A percentile compares a stretch with the other conserved stretches of the same genome.
phyloP scores from a whole-genome alignment of 2,888 invertebrate species.

The Rotaria socialis region DNA sequence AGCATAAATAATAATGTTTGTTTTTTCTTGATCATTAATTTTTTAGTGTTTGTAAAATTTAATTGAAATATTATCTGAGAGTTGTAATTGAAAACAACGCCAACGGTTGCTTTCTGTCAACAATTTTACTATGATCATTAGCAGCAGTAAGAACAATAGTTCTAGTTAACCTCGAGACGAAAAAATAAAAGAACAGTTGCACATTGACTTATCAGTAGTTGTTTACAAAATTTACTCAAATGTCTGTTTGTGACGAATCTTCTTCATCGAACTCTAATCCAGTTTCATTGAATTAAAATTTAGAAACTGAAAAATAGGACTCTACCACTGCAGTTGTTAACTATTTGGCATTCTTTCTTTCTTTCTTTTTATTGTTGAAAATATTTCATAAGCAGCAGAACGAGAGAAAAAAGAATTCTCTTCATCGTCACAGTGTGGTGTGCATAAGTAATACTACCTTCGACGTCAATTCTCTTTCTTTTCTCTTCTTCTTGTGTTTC shows the following conservation, averaged over 20 bases:
- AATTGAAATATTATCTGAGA: not conserved
- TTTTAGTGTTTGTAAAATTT: not conserved
- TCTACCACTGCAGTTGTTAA: not conserved
- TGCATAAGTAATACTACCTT: slow-evolving; percentile 14
- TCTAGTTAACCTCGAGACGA: not conserved
- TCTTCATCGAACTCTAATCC: not conserved
- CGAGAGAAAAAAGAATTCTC: not conserved
- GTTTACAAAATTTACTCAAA: not conserved
- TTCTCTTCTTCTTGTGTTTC: not conserved
- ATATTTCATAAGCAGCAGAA: not conserved
- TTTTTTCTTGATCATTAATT: not conserved
- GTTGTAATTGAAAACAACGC: not conserved
- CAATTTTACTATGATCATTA: not conserved
- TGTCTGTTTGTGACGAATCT: not conserved
- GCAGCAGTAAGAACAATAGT: not conserved
- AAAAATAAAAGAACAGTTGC: not conserved
- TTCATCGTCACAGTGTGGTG: not conserved
- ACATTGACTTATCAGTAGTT: not conserved
- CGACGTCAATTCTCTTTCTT: not conserved
- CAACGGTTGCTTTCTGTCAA: not conserved
- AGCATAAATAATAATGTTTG: not conserved
- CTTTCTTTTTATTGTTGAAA: slow-evolving; percentile 2
- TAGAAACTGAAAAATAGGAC: not conserved
- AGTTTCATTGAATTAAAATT: not conserved
- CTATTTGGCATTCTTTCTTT: not conserved